Percentiles rank a stretch among this genome's conserved stretches.
These are phyloP conservation scores for Phaethornis superciliosus DNA, from an alignment of 2,113 vertebrate genomes.

Conservation along the genomic window DNA sequence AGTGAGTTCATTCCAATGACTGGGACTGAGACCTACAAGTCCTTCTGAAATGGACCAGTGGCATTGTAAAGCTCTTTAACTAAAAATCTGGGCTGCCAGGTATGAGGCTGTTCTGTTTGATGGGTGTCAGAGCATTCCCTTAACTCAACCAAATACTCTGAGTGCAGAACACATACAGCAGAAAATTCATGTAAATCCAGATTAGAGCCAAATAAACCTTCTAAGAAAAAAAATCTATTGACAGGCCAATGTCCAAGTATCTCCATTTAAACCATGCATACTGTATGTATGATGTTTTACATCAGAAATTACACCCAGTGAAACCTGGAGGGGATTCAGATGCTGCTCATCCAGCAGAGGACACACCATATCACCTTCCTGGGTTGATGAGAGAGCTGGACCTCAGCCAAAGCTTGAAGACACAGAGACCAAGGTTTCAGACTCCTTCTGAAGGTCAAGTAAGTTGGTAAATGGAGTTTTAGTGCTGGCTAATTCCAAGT, in stretches of 20 bases:
- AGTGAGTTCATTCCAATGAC: accelerated
- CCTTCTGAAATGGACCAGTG: not conserved
- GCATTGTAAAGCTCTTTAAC: not conserved
- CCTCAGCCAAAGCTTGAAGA: not conserved
- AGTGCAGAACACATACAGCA: not conserved
- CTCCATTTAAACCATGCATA: not conserved
- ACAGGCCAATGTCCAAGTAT: not conserved
- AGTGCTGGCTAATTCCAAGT: not conserved
- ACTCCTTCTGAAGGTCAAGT: not conserved
- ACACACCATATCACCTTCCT: not conserved
- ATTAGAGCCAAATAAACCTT: not conserved
- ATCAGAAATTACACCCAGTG: not conserved
- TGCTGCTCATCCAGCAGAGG: too few species aligned
- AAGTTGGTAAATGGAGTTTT: not conserved
- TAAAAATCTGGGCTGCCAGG: not conserved
- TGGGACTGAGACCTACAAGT: not conserved
- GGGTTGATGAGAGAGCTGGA: not conserved
- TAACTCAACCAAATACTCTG: accelerated
- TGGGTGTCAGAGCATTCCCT: not conserved
- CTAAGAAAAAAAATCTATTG: not conserved
- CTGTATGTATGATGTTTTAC: not conserved
- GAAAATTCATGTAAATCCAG: not conserved
- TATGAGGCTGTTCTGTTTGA: not conserved
- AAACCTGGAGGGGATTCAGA: not conserved
- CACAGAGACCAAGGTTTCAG: not conserved